Evolutionary conservation across 2,113 vertebrate species (phyloP).

Genomic region (Rhinolophus sinicus): DNA sequence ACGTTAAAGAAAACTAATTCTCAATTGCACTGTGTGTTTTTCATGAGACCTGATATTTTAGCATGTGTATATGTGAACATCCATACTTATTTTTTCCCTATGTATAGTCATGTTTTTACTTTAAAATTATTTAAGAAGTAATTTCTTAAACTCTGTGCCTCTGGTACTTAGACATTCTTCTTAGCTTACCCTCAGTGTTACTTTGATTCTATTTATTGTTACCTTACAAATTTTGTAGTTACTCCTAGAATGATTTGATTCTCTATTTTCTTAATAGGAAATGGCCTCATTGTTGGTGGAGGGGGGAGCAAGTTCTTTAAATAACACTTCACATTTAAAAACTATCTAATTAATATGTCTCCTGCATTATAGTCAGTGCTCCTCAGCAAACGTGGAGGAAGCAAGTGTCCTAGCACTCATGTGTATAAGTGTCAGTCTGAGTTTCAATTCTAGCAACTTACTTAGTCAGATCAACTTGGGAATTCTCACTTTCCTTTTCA

Average conservation of each 20-base stretch:
- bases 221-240: neutral
- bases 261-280: neutral
- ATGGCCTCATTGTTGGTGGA: neutral
- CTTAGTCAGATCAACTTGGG: neutral
- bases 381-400: neutral
- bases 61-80: neutral
- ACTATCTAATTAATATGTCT: neutral
- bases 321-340: neutral
- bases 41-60: neutral
- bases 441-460: neutral
- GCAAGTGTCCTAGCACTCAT: too few species aligned
- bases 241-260: neutral
- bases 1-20: neutral
- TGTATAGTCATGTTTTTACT: neutral
- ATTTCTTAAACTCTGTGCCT: neutral
- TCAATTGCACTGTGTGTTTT: neutral
- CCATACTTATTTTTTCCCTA: neutral
- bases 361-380: neutral
- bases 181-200: neutral
- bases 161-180: neutral
- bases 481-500: neutral
- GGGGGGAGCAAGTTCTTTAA: neutral
- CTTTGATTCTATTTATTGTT: neutral
- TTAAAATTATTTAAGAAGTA: neutral
- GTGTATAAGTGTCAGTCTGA: neutral